Evolutionary conservation across 2,113 vertebrate species (phyloP).

Genomic region (Lycaon pictus): DNA sequence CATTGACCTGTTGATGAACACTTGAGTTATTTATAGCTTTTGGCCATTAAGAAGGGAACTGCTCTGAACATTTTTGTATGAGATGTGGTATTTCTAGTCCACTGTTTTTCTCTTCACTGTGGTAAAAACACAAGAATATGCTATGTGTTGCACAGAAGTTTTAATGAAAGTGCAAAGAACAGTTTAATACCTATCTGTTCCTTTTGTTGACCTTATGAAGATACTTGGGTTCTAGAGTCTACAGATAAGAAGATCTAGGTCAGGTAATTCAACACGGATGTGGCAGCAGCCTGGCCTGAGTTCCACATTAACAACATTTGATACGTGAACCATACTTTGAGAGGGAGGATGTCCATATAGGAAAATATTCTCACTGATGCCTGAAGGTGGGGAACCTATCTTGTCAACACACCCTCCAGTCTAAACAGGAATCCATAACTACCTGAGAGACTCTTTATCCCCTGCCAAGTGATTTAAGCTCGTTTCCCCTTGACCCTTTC

Average conservation of each 20-base stretch:
- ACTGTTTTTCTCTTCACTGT: neutral
- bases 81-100: neutral
- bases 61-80: neutral
- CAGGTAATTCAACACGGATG: conserved; percentile 3
- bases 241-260: conserved; percentile 5
- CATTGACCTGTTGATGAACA: neutral
- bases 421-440: neutral
- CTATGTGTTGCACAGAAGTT: neutral
- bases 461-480: neutral
- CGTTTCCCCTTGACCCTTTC: neutral
- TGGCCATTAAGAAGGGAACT: neutral
- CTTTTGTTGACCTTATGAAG: neutral
- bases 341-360: neutral
- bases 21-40: conserved; percentile 4
- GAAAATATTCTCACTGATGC: neutral
- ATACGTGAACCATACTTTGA: neutral
- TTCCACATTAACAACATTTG: neutral
- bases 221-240: neutral
- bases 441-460: neutral
- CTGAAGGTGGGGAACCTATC: neutral
- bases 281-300: neutral
- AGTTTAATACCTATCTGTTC: neutral
- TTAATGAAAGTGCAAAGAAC: conserved; percentile 30
- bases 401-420: neutral
- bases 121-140: conserved; percentile 21